These are phyloP conservation scores for Chinchilla lanigera DNA, from an alignment of 2,113 vertebrate genomes.

Conservation along the genomic window DNA sequence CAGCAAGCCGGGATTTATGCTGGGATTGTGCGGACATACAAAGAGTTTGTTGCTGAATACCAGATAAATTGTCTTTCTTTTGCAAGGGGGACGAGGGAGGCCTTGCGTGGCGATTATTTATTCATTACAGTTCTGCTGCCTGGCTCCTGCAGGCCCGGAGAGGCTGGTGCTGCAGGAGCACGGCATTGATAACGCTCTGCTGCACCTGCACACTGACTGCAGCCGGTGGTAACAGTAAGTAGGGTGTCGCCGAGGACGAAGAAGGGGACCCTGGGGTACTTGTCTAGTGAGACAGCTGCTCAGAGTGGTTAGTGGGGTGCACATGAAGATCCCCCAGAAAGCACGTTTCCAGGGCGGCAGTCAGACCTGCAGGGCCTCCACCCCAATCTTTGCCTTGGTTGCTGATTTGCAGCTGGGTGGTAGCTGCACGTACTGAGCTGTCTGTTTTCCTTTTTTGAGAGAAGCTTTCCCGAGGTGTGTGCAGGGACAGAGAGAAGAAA, in stretches of 20 bases:
- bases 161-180: not conserved
- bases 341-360: not conserved
- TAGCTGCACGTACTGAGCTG: not conserved
- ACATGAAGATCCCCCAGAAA: not conserved
- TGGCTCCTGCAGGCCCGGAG: not conserved
- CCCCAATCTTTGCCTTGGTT: not conserved
- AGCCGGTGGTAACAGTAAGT: not conserved
- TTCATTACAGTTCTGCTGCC: not conserved
- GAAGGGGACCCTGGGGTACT: not conserved
- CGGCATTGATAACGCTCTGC: not conserved
- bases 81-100: not conserved
- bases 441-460: not conserved
- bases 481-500: not conserved
- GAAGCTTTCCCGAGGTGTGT: not conserved
- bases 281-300: not conserved
- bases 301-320: not conserved
- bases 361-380: not conserved
- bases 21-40: not conserved
- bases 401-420: not conserved
- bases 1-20: not conserved
- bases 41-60: not conserved
- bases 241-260: not conserved
- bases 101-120: conserved; percentile 19
- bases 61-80: not conserved
- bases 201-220: not conserved